A percentile compares a stretch with the other conserved stretches of the same genome.
Evolutionary conservation across 2,888 invertebrate species (phyloP).

Genomic region (Chromoteleia sp.): DNA sequence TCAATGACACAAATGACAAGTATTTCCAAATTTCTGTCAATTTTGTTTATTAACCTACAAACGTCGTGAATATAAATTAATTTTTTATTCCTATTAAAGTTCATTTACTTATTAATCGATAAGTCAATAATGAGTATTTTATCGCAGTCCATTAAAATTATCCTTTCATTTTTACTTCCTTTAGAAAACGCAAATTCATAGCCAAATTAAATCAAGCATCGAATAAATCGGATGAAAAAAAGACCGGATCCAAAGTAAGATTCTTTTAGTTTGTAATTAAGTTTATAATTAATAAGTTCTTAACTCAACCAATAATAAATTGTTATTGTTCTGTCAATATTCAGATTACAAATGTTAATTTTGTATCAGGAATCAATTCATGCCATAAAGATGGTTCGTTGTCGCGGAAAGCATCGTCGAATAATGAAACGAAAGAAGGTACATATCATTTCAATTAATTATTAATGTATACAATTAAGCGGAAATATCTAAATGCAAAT

Average conservation of each 20-base stretch:
- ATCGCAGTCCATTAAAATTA: conserved; percentile 12
- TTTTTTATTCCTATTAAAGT: no score
- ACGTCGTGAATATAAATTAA: no score
- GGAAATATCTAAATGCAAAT: no score
- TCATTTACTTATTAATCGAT: no score
- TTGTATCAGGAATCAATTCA: conserved; percentile 9
- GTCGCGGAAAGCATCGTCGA: neutral
- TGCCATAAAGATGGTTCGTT: neutral
- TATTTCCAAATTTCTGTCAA: conserved; percentile 44
- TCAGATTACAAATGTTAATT: conserved; percentile 35
- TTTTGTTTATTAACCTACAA: no score
- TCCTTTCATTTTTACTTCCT: no score
- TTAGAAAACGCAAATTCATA: conserved; percentile 43
- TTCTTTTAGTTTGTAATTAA: neutral
- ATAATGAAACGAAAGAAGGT: conserved; percentile 18
- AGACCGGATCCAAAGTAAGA: conserved; percentile 8
- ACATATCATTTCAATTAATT: neutral
- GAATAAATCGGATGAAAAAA: neutral
- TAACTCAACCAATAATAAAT: neutral
- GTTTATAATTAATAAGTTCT: neutral
- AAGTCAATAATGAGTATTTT: neutral
- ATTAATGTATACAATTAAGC: no score
- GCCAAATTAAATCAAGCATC: conserved; percentile 33
- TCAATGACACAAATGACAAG: conserved; percentile 34
- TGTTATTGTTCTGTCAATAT: neutral